A percentile compares a stretch with the other conserved stretches of the same genome.
Evolutionary conservation across 2,888 invertebrate species (phyloP).

Genomic region (Tachina grossa): DNA sequence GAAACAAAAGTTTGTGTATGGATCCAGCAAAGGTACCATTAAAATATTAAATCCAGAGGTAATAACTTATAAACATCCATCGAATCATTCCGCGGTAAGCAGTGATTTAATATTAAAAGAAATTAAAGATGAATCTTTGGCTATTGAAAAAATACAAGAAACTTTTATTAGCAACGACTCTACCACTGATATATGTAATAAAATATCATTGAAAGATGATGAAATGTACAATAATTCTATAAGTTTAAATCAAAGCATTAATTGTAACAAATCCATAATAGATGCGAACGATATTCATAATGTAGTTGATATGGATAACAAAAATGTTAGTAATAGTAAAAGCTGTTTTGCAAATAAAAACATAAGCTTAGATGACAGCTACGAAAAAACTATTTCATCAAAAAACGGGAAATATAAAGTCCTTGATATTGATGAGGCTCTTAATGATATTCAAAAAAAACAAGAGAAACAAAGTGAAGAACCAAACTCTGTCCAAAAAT

Average conservation of each 20-base stretch:
- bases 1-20: conserved; percentile 78
- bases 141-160: conserved; percentile 70
- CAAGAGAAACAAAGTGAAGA: background rate
- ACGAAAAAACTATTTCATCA: background rate
- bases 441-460: conserved; percentile 20
- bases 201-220: conserved; percentile 38
- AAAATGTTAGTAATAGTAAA: background rate
- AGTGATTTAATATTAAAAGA: conserved; percentile 77
- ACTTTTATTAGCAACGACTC: background rate
- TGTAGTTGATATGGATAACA: conserved; percentile 18
- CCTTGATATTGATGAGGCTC: conserved; percentile 38
- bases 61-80: conserved; percentile 78
- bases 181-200: conserved; percentile 17
- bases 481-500: conserved; percentile 2
- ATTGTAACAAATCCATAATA: conserved; percentile 56
- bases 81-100: conserved; percentile 59
- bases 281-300: conserved; percentile 32
- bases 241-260: conserved; percentile 42
- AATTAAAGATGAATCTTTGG: conserved; percentile 76
- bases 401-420: conserved; percentile 21
- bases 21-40: conserved; percentile 79
- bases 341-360: background rate
- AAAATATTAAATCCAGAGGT: conserved; percentile 81
- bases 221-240: conserved; percentile 67
- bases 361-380: background rate